phyloP scores from a whole-genome alignment of 2,888 invertebrate species.

The Trichogramma evanescens region DNA sequence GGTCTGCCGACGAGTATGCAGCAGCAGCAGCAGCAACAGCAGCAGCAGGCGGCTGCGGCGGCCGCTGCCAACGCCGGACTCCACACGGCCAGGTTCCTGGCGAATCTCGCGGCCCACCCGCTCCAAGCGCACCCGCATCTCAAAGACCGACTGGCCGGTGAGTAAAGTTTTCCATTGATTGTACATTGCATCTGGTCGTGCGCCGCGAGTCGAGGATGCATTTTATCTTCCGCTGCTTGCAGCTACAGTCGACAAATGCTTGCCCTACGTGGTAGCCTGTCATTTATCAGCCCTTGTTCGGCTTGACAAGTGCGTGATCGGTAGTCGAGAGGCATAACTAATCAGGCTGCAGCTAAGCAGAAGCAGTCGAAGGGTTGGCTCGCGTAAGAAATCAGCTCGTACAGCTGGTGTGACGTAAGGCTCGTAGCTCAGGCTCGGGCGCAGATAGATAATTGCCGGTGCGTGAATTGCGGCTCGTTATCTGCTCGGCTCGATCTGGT shows the following conservation, averaged over 20 bases:
- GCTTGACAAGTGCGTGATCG: too few species aligned
- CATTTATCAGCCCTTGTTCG: too few species aligned
- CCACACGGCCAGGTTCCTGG: conserved; percentile 41
- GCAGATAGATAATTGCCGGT: not conserved
- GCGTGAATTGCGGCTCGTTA: conserved; percentile 1
- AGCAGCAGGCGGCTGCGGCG: conserved; percentile 37
- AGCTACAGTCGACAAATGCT: too few species aligned
- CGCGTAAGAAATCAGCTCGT: too few species aligned
- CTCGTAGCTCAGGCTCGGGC: not conserved
- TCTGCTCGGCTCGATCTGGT: not conserved
- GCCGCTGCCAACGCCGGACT: conserved; percentile 39
- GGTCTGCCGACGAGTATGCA: conserved; percentile 38
- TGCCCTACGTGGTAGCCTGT: too few species aligned
- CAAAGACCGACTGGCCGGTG: conserved; percentile 44
- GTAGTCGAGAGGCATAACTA: too few species aligned
- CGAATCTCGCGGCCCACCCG: conserved; percentile 44
- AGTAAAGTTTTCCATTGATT: conserved; percentile 6
- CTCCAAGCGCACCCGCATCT: conserved; percentile 44
- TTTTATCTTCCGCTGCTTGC: too few species aligned
- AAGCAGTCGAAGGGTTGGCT: too few species aligned
- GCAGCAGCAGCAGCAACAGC: conserved; percentile 31
- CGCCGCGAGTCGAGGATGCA: too few species aligned
- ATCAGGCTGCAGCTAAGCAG: too few species aligned
- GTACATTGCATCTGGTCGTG: too few species aligned
- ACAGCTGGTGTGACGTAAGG: too few species aligned